These are phyloP conservation scores for Tolmerus cingulatus DNA, from an alignment of 2,888 invertebrate genomes.

Conservation along the genomic window DNA sequence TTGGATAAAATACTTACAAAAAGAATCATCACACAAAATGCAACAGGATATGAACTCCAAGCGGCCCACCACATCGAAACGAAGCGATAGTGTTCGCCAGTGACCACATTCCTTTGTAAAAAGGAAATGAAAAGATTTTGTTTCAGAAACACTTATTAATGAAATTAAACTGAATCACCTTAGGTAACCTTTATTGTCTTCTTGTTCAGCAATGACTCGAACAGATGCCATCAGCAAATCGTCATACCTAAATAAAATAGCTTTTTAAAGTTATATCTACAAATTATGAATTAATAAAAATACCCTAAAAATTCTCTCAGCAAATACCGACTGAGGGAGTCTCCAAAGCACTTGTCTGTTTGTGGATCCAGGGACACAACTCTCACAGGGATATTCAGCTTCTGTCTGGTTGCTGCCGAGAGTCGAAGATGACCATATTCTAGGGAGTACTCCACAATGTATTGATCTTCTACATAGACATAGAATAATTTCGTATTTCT, in stretches of 20 bases:
- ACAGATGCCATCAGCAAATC: slow-evolving; percentile 97
- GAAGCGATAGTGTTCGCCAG: slow-evolving; percentile 98
- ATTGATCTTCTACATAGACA: slow-evolving; percentile 78
- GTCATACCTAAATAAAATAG: slow-evolving; percentile 72
- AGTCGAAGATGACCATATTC: slow-evolving; percentile 96
- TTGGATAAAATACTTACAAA: slow-evolving; percentile 81
- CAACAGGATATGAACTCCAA: slow-evolving; percentile 92
- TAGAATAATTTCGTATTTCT: slow-evolving; percentile 39
- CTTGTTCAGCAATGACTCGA: slow-evolving; percentile 92
- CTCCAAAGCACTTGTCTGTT: slow-evolving; percentile 92
- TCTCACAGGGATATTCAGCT: slow-evolving; percentile 90
- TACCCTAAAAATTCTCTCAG: slow-evolving; percentile 89
- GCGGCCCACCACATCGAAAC: slow-evolving; percentile 98
- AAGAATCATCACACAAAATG: slow-evolving; percentile 96
- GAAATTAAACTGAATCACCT: slow-evolving; percentile 65
- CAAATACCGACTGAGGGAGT: slow-evolving; percentile 86
- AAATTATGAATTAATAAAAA: background rate
- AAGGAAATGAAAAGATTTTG: background rate
- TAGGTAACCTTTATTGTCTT: slow-evolving; percentile 94
- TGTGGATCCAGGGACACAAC: slow-evolving; percentile 87
- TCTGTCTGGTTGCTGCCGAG: slow-evolving; percentile 83
- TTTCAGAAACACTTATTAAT: background rate
- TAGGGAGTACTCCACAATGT: slow-evolving; percentile 96
- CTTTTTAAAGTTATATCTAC: background rate
- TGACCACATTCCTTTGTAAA: slow-evolving; percentile 85